Evolutionary conservation across 2,888 invertebrate genomes (phyloP).

Genomic region (Sisyra nigra): DNA sequence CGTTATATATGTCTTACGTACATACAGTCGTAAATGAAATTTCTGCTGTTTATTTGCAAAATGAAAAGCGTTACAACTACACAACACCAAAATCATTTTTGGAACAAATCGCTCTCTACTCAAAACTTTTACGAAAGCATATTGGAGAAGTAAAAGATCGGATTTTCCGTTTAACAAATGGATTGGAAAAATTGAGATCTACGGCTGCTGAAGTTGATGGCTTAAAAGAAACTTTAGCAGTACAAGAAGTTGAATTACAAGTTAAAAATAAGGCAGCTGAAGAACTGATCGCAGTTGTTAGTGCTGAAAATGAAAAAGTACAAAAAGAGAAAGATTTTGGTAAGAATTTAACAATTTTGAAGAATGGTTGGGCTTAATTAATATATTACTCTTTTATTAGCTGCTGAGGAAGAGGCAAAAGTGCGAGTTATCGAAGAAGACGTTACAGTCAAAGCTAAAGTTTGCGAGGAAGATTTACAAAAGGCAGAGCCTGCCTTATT

Average conservation of each 20-base stretch:
- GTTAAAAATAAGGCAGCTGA: slow-evolving; percentile 84
- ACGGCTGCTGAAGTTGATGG: slow-evolving; percentile 67
- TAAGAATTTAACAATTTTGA: slow-evolving; percentile 19
- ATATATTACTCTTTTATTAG: slow-evolving; percentile 21
- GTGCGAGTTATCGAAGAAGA: slow-evolving; percentile 80
- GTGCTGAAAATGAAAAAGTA: slow-evolving; percentile 81
- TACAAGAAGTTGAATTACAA: slow-evolving; percentile 49
- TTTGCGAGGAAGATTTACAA: slow-evolving; percentile 77
- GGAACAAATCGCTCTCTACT: slow-evolving; percentile 75
- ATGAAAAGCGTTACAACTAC: slow-evolving; percentile 85
- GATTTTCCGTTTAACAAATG: slow-evolving; percentile 69
- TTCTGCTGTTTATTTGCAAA: slow-evolving; percentile 61
- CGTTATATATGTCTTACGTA: slow-evolving; percentile 79
- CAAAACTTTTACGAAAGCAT: slow-evolving; percentile 52
- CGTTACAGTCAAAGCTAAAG: slow-evolving; percentile 66
- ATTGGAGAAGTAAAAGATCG: slow-evolving; percentile 52
- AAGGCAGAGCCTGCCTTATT: slow-evolving; percentile 83
- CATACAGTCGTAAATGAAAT: slow-evolving; percentile 79
- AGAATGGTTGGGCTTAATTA: neutral
- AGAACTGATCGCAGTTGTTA: slow-evolving; percentile 70
- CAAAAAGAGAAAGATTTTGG: slow-evolving; percentile 71
- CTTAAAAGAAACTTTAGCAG: slow-evolving; percentile 56
- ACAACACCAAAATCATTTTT: slow-evolving; percentile 93
- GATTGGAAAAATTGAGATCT: slow-evolving; percentile 70
- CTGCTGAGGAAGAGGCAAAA: slow-evolving; percentile 75